These are phyloP conservation scores for Corythoichthys haematopterus DNA, from an alignment of 2,113 vertebrate genomes.

Conservation along the genomic window DNA sequence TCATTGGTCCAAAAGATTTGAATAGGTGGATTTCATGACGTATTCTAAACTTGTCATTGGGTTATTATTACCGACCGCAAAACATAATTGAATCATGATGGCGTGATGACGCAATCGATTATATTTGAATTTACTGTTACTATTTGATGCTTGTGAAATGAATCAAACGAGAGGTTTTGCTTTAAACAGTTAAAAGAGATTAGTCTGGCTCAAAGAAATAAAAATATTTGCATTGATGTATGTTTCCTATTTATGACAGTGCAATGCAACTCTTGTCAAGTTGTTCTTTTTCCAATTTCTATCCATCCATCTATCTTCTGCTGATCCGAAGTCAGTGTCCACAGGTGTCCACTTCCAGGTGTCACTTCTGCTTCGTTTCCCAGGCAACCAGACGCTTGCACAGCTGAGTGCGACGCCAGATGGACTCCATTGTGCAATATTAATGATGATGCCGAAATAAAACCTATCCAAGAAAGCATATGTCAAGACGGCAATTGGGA, in stretches of 20 bases:
- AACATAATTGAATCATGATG: not conserved
- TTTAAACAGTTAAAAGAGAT: not conserved
- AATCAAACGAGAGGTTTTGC: not conserved
- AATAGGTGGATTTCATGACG: constrained; percentile 53
- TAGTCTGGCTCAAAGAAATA: not conserved
- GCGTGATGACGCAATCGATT: not conserved
- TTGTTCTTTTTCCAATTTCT: not conserved
- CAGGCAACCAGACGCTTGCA: constrained; percentile 43
- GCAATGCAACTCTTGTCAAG: not conserved
- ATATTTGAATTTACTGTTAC: not conserved
- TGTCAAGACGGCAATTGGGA: constrained; percentile 22
- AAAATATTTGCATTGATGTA: not conserved
- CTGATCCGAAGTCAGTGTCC: too few species aligned
- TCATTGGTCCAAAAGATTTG: constrained; percentile 66
- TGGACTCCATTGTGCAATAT: constrained; percentile 50
- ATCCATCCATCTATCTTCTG: too few species aligned
- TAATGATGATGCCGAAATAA: constrained; percentile 48
- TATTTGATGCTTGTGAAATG: not conserved
- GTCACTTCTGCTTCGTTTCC: constrained; percentile 18
- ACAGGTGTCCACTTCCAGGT: not conserved
- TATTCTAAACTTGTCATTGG: not conserved
- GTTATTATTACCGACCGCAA: not conserved
- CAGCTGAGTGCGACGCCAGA: constrained; percentile 35
- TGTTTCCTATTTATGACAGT: not conserved
- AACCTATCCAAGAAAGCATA: constrained; percentile 36